Evolutionary conservation across 2,113 vertebrate species (phyloP).

Genomic region (Lichenostomus cassidix): DNA sequence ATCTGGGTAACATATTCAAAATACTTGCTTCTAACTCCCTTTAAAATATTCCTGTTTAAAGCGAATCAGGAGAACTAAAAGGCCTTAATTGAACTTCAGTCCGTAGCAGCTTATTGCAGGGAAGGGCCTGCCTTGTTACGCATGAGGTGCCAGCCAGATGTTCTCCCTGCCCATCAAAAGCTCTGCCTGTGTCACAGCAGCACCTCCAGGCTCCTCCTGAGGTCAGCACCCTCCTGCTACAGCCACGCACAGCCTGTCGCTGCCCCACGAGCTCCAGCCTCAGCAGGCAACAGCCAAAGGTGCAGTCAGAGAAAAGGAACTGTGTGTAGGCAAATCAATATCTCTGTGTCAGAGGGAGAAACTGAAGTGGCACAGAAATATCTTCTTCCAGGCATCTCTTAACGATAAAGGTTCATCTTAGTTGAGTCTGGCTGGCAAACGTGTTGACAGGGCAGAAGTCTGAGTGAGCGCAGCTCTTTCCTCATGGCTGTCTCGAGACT

Average conservation of each 20-base stretch:
- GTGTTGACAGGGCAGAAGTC: not conserved
- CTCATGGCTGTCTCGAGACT: not conserved
- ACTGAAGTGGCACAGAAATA: not conserved
- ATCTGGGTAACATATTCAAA: not conserved
- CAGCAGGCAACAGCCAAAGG: not conserved
- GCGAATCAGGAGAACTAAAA: not conserved
- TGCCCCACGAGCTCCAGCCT: not conserved
- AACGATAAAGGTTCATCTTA: not conserved
- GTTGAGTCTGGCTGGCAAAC: not conserved
- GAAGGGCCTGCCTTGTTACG: not conserved
- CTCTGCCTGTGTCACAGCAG: not conserved
- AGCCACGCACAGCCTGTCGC: accelerated
- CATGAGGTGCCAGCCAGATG: not conserved
- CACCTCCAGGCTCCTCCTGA: not conserved
- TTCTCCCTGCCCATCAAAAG: constrained; percentile 7
- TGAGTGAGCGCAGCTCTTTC: not conserved
- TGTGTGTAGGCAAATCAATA: not conserved
- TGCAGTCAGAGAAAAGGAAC: not conserved
- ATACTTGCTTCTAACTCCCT: not conserved
- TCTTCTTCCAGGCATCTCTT: not conserved
- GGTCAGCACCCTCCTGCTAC: not conserved
- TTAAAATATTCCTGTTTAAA: not conserved
- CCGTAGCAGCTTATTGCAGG: not conserved
- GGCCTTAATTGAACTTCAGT: not conserved
- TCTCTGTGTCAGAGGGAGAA: accelerated